phyloP scores from a whole-genome alignment of 2,888 invertebrate genomes.

The Schrankia costaestrigalis region DNA sequence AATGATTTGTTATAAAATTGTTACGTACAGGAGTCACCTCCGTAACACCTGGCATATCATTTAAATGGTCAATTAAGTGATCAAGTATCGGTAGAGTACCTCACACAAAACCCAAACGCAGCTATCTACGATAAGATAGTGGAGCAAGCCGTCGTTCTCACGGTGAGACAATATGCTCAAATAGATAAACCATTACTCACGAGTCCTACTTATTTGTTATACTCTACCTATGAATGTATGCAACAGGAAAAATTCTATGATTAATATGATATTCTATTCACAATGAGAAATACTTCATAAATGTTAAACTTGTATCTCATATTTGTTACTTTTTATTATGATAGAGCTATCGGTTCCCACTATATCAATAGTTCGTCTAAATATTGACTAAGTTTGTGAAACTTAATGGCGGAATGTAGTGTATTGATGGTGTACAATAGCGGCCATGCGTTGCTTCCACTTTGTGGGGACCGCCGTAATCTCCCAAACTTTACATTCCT shows the following conservation, averaged over 20 bases:
- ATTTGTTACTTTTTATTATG: constrained; percentile 15
- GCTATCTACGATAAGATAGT: constrained; percentile 40
- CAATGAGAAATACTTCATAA: no score
- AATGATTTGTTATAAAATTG: no score
- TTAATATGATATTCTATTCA: neutral
- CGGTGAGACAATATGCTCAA: constrained; percentile 30
- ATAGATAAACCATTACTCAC: constrained; percentile 30
- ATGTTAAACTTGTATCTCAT: no score
- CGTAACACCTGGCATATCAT: no score
- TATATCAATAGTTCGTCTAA: constrained; percentile 23
- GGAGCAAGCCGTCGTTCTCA: constrained; percentile 34
- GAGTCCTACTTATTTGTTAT: constrained; percentile 4
- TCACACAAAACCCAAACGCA: constrained; percentile 23
- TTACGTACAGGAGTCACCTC: constrained; percentile 5
- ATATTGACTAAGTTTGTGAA: constrained; percentile 27
- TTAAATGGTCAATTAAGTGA: no score
- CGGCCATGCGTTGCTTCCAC: constrained; percentile 16
- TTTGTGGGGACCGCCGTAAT: constrained; percentile 50
- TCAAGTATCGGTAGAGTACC: no score
- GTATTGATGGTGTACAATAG: constrained; percentile 31
- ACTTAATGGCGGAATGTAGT: constrained; percentile 18
- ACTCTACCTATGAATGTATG: constrained; percentile 3
- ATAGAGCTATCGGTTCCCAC: constrained; percentile 5
- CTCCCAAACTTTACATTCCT: constrained; percentile 69
- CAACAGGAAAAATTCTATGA: neutral